Percentiles rank a stretch among this genome's conserved stretches.
phyloP scores from a whole-genome alignment of 2,797 vertebrate species.

The Periparus ater region DNA sequence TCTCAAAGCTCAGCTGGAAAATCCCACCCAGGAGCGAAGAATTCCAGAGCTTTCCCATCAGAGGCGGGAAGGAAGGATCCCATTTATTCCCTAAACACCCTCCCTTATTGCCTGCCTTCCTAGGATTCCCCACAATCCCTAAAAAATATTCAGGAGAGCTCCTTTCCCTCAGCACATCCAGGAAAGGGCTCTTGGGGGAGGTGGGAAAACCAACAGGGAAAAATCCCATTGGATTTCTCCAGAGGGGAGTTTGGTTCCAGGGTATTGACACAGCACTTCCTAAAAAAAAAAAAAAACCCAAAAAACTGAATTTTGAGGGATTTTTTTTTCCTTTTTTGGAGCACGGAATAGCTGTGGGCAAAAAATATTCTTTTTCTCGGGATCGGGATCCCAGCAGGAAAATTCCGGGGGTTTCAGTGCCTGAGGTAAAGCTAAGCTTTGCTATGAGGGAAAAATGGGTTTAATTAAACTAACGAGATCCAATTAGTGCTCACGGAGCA shows the following conservation, averaged over 20 bases:
- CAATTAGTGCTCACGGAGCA: background rate
- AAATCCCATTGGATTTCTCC: background rate
- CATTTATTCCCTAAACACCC: background rate
- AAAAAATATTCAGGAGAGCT: background rate
- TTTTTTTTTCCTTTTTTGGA: background rate
- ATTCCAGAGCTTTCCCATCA: background rate
- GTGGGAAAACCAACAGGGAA: background rate
- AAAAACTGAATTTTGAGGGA: background rate
- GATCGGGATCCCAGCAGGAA: background rate
- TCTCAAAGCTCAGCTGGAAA: background rate
- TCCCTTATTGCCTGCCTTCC: background rate
- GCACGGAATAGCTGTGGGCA: background rate
- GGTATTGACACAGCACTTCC: background rate
- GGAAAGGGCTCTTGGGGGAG: background rate
- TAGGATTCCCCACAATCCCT: background rate
- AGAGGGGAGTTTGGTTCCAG: background rate
- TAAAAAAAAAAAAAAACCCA: background rate
- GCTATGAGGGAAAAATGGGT: background rate
- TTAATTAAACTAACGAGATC: constrained; percentile 28
- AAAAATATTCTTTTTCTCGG: background rate
- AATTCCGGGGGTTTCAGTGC: background rate
- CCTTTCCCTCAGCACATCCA: fast-evolving
- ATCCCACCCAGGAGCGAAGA: fast-evolving
- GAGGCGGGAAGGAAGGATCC: background rate
- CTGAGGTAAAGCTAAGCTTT: background rate